Base-by-base conservation (phyloP, 2,113 vertebrate species). In the Piaya cayana region DNA sequence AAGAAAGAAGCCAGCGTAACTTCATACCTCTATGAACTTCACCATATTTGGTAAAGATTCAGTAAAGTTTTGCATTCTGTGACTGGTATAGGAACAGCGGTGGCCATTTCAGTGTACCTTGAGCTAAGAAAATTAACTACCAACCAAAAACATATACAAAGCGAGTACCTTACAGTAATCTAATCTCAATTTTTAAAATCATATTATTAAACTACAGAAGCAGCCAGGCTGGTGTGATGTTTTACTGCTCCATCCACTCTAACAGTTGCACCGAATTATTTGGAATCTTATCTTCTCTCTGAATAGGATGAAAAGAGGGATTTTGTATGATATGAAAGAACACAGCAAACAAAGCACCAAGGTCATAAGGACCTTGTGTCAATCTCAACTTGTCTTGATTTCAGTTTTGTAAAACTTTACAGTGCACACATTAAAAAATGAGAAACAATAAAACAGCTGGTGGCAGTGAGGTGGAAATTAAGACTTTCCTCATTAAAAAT, bases 11-110 rank as follows among this genome's bases (percentile, higher is more conserved):
- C 45, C 23, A 1, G 72, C 13, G 0, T 77, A 81, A 93, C 74
- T 85, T 91, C 95, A 86, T 92, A 82, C 74, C 89, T 95, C 86
- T 59, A 21, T 29, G 37, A 96, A 94, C 92, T 27, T 96, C 79
- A 95, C 96, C 96, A 89, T 97, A 96, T 95, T 93, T 94, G 97
- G 95, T 94, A 93, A 96, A 76, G 85, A 70, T 49, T 82, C 16
- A 1, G 8, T 65, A 52, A 84, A 83, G 45, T 81, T 91, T 87
- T 84, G 72, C 42, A 22, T 81, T 75, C 77, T 42, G 5, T 23
- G 56, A 34, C 34, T 5, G 5, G 52, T 53, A 42, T 6, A 64
- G 42, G 25, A 83, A 59, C 60, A 82, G 43, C 1, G 42, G 29
- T 18, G 43, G 64, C 47, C 60, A 80, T n/a, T 72, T 25, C 71